Evolutionary conservation across 2,888 invertebrate genomes (phyloP), one percentile per base, ranked within the genome.

Genomic region (Thymelicus acteon): DNA sequence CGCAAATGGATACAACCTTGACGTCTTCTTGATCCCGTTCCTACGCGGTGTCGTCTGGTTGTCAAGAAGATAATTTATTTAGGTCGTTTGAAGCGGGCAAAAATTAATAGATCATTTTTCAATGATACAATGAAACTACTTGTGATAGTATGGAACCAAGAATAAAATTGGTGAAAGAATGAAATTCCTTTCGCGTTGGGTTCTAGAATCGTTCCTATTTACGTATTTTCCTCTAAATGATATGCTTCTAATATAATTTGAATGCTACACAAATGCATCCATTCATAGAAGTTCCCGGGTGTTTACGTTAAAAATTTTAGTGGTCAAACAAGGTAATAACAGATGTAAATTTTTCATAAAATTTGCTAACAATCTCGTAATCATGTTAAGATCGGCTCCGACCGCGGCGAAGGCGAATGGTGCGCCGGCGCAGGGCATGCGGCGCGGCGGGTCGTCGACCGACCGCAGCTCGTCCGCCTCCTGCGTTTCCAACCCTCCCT

Each of bases 391-490:
- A 88, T 89, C 83, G 82, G 81, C 81, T 80, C 80, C 76, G 78
- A 78, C 78, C 76, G 76, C 83, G 83, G 84, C 84, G 83, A 75
- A 78, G 77, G 81, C 90, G 85, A 91, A 87, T 90, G 91, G 85
- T 92, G 89, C 87, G 88, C 87, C 81, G 81, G 88, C 88, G 88
- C 92, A 89, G 90, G 91, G 91, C 90, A 88, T 85, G 88, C 86
- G 86, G 85, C 88, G 88, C 86, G 86, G 85, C 88, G 87, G 93
- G 92, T 92, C 92, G 92, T 90, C 92, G 93, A 92, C 92, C 92
- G 90, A 84, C 82, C 88, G 90, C 84, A 85, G 90, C 84, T 91
- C 91, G 89, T 90, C 90, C 91, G 89, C 91, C 90, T 91, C 88
- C 90, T 91, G 91, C 90, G 91, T 87, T 90, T 89, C 84, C 85